These are phyloP conservation scores for Drosophila acutilabella DNA, from an alignment of 2,888 invertebrate genomes.

Conservation along the genomic window DNA sequence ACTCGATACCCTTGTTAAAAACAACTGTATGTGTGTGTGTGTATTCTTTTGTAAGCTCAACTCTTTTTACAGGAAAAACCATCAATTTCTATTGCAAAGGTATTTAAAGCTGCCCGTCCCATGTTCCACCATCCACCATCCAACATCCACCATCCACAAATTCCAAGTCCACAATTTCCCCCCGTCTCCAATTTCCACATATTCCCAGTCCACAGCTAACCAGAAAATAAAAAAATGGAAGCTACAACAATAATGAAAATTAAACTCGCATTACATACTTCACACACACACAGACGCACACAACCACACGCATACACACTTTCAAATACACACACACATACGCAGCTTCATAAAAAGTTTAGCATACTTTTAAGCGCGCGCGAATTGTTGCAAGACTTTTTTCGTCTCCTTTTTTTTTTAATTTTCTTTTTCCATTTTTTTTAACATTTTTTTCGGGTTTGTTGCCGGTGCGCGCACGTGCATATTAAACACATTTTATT, in stretches of 20 bases:
- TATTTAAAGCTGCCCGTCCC: conserved; percentile 77
- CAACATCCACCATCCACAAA: background rate
- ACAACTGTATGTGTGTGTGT: conserved; percentile 60
- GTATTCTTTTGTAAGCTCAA: conserved; percentile 73
- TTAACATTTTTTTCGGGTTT: conserved; percentile 23
- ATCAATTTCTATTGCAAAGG: conserved; percentile 82
- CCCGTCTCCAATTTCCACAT: conserved; percentile 28
- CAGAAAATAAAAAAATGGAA: conserved; percentile 24
- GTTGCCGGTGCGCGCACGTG: conserved; percentile 54
- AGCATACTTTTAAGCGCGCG: conserved; percentile 54
- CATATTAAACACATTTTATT: conserved; percentile 75
- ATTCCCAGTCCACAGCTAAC: conserved; percentile 35
- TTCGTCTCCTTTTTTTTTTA: conserved; percentile 8
- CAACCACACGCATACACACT: conserved; percentile 18
- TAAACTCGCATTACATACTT: conserved; percentile 55
- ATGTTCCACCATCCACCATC: background rate
- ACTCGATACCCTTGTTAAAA: conserved; percentile 3
- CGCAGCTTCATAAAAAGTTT: conserved; percentile 44
- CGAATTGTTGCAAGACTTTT: conserved; percentile 52
- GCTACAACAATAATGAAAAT: conserved; percentile 59
- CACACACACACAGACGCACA: conserved; percentile 17
- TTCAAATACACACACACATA: background rate
- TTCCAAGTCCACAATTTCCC: background rate
- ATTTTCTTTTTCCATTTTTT: conserved; percentile 16
- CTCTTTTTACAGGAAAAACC: conserved; percentile 83